Percentiles rank a stretch among this genome's conserved stretches.
Evolutionary conservation across 2,888 invertebrate genomes (phyloP).

Genomic region (Resseliella maxima): DNA sequence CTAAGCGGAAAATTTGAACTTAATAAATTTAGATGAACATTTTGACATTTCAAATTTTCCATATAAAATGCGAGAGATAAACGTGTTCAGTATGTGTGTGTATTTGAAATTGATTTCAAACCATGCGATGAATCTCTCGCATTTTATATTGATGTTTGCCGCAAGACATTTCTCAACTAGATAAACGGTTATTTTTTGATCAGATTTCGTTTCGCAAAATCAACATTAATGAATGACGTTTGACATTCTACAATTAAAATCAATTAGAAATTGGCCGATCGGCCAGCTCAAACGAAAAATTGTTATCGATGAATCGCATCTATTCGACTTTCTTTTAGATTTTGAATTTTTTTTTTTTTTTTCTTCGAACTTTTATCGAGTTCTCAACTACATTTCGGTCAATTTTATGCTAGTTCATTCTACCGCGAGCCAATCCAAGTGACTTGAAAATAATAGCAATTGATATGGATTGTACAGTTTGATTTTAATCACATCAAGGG

Average conservation of each 20-base stretch:
- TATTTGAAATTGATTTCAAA: slow-evolving; percentile 23
- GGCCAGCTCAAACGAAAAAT: neutral
- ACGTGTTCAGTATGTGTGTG: neutral
- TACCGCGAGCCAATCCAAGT: neutral
- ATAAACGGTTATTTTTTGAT: neutral
- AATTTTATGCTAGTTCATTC: neutral
- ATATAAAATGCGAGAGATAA: neutral
- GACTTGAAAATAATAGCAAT: slow-evolving; percentile 33
- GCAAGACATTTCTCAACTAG: neutral
- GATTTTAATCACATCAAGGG: slow-evolving; percentile 19
- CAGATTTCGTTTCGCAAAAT: neutral
- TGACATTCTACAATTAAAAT: slow-evolving; percentile 43
- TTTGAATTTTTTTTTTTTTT: neutral
- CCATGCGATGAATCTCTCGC: neutral
- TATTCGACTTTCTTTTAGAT: neutral
- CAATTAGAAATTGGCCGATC: slow-evolving; percentile 26
- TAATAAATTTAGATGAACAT: neutral
- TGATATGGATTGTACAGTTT: neutral
- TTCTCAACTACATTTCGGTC: neutral
- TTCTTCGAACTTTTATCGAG: no score
- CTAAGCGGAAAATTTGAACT: neutral
- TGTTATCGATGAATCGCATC: neutral
- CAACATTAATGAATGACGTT: neutral
- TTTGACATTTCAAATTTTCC: neutral
- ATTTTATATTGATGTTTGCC: neutral